phyloP scores from a whole-genome alignment of 2,888 invertebrate genomes.

The Drosophila niveifrons region DNA sequence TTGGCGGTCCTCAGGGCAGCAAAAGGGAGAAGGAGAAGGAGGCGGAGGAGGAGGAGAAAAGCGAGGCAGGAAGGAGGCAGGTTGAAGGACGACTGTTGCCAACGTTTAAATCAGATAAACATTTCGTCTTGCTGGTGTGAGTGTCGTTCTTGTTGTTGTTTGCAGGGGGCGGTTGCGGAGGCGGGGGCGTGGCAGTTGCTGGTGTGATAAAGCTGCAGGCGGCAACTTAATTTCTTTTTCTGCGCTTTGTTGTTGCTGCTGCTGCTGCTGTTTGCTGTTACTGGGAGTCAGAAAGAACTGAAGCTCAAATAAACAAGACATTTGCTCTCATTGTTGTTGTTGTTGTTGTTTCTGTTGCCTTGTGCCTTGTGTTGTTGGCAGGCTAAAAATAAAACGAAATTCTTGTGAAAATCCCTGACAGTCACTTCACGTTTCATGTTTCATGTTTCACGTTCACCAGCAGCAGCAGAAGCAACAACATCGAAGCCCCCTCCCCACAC shows the following conservation, averaged over 20 bases:
- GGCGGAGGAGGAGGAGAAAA: background rate
- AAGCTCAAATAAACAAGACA: slow-evolving; percentile 70
- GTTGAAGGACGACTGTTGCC: slow-evolving; percentile 52
- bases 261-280: slow-evolving; percentile 11
- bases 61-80: background rate
- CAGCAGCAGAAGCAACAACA: slow-evolving; percentile 5
- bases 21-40: background rate
- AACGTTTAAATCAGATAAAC: slow-evolving; percentile 78
- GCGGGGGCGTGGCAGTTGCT: slow-evolving; percentile 54
- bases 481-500: slow-evolving; percentile 1
- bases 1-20: slow-evolving; percentile 34
- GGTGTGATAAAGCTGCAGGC: slow-evolving; percentile 76
- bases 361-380: slow-evolving; percentile 15
- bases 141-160: slow-evolving; percentile 29
- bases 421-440: slow-evolving; percentile 58
- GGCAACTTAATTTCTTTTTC: slow-evolving; percentile 77
- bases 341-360: slow-evolving; percentile 31
- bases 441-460: slow-evolving; percentile 32
- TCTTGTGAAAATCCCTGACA: slow-evolving; percentile 55
- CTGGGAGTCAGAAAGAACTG: slow-evolving; percentile 34
- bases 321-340: slow-evolving; percentile 45
- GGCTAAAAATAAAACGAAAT: slow-evolving; percentile 54
- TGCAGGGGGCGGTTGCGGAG: slow-evolving; percentile 8
- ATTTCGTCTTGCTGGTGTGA: slow-evolving; percentile 43
- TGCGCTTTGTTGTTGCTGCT: slow-evolving; percentile 24